Evolutionary conservation across 2,113 vertebrate genomes (phyloP).

Genomic region (Semicossyphus pulcher): DNA sequence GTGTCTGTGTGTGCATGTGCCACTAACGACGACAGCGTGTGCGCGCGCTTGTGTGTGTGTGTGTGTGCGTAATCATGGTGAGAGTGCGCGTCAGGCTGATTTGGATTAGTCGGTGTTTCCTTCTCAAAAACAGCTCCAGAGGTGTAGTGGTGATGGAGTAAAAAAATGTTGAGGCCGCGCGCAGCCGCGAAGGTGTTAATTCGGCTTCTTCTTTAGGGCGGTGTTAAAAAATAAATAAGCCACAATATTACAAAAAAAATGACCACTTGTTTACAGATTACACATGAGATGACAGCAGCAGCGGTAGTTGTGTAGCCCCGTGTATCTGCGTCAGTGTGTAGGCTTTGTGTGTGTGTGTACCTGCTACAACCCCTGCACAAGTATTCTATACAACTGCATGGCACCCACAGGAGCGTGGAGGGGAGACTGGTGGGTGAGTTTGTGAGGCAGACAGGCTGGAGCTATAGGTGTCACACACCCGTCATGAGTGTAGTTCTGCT

Average conservation of each 20-base stretch:
- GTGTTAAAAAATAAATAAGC: neutral
- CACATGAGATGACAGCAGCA: constrained; percentile 53
- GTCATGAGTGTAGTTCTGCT: constrained; percentile 1
- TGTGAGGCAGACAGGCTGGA: constrained; percentile 46
- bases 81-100: constrained; percentile 69
- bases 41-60: constrained; percentile 18
- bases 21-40: neutral
- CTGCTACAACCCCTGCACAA: constrained; percentile 54
- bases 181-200: constrained; percentile 21
- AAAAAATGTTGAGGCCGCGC: constrained; percentile 38
- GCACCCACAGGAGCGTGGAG: constrained; percentile 39
- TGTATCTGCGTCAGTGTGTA: constrained; percentile 67
- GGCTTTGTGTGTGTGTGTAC: constrained; percentile 51
- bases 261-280: constrained; percentile 42
- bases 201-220: constrained; percentile 11
- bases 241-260: neutral
- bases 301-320: constrained; percentile 31
- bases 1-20: constrained; percentile 11
- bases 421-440: constrained; percentile 36
- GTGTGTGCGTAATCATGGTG: constrained; percentile 56
- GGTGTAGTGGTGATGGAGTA: constrained; percentile 51
- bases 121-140: constrained; percentile 63
- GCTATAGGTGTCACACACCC: constrained; percentile 23
- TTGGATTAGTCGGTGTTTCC: constrained; percentile 70
- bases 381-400: constrained; percentile 45